Evolutionary conservation across 2,888 invertebrate species (phyloP), one percentile per base, ranked within the genome.

Genomic region (Strigamia maritima): DNA sequence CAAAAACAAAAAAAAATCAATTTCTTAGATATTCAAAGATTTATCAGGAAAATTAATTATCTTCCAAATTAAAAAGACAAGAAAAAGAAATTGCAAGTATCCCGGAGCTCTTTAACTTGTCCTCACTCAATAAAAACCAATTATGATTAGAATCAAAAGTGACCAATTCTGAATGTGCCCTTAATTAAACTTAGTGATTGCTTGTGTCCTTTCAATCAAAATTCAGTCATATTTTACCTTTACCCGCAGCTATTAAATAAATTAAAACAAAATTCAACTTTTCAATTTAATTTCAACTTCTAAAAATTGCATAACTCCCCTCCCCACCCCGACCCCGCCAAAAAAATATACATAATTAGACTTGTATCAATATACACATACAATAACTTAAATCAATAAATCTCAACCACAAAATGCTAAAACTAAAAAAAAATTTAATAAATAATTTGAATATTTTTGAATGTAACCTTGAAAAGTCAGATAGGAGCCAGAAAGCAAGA

Each of bases 231-330:
- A 28, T 16, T 26, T 10, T 26, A 26, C 26, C 24, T 65, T 65
- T 65, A 60, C 60, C 60, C 10, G 26, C 24, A 65, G 65, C 26
- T 65, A 65, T 16, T 1, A 12, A 49, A 19, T 65, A 65, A 65
- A 65, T 65, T 65, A 65, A 65, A 65, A 65, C 65, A 65, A 65
- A 49, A 65, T 65, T 65, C 26, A 65, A 65, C 65, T 65, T 65
- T 65, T 3, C 24, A 65, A 65, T 65, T 65, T 3, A 24, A 65
- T 65, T 65, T 26, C 65, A 26, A 65, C 65, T 65, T 65, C 10
- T n/a, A 49, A 49, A 44, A n/a, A n/a, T n/a, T n/a, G n/a, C n/a
- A n/a, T n/a, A n/a, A n/a, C n/a, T n/a, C n/a, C 38, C 10, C 38
- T 8, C 10, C 6, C 10, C 10, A 38, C 10, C 38, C 38, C 6